phyloP scores from a whole-genome alignment of 2,113 vertebrate species.

The Corvus cornix region DNA sequence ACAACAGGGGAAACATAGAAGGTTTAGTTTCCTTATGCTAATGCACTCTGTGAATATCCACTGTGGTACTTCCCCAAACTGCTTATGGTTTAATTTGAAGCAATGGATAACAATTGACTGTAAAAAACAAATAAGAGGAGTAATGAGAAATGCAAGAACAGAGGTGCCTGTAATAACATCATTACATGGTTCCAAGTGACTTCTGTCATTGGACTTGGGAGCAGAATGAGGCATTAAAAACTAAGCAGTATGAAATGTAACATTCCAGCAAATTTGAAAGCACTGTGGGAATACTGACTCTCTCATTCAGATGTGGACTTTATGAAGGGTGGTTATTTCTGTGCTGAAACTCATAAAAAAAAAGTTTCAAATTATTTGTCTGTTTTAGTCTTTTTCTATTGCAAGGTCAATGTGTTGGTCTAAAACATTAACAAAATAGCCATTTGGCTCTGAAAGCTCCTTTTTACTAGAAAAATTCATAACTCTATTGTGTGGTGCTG shows the following conservation, averaged over 20 bases:
- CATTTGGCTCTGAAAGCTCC: neutral
- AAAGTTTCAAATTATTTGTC: neutral
- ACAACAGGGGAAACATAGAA: neutral
- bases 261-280: neutral
- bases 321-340: neutral
- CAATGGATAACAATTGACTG: neutral
- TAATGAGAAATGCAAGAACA: constrained; percentile 4
- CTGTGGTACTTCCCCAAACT: neutral
- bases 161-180: neutral
- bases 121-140: constrained; percentile 13
- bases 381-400: neutral
- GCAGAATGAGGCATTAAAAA: constrained; percentile 1
- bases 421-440: neutral
- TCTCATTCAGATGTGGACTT: neutral
- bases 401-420: neutral
- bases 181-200: neutral
- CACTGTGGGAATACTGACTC: neutral
- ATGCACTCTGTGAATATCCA: neutral
- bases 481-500: neutral
- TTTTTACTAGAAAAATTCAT: neutral
- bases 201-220: neutral
- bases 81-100: constrained; percentile 30
- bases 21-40: neutral
- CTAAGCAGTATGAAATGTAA: neutral
- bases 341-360: neutral